Evolutionary conservation across 92 coral and sea anemone species (phyloP).

Genomic region (Paragorgia papillata): DNA sequence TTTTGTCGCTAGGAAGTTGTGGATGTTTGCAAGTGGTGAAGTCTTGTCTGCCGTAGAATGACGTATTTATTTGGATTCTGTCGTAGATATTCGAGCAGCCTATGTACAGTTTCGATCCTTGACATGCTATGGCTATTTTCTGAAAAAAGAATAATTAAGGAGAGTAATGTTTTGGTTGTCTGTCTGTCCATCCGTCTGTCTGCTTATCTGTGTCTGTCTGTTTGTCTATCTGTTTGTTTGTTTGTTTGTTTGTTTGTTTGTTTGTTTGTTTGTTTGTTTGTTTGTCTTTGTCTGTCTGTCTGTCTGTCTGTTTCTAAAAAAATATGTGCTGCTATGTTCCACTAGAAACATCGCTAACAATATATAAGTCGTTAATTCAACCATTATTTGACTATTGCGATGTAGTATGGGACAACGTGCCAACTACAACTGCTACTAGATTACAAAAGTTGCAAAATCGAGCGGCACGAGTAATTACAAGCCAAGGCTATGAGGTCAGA

Average conservation of each 20-base stretch:
- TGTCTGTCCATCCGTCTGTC: not conserved
- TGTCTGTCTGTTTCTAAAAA: not conserved
- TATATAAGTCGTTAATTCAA: too few relatives aligned
- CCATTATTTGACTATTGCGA: too few relatives aligned
- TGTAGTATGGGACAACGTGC: too few relatives aligned
- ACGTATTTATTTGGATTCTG: conserved; percentile 56
- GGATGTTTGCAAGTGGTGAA: conserved; percentile 69
- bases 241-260: not conserved
- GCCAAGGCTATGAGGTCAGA: too few relatives aligned
- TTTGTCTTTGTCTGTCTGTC: not conserved
- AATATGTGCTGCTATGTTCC: too few relatives aligned
- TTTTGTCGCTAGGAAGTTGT: conserved; percentile 59
- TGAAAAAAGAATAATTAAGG: conserved; percentile 6
- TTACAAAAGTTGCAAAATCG: too few relatives aligned
- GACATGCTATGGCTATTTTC: conserved; percentile 76
- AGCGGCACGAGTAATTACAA: too few relatives aligned
- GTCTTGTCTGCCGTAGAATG: conserved; percentile 86
- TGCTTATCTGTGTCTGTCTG: not conserved
- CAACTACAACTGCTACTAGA: too few relatives aligned
- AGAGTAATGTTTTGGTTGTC: not conserved
- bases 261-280: not conserved
- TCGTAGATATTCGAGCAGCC: conserved; percentile 71
- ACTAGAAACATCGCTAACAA: too few relatives aligned
- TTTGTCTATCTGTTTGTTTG: not conserved
- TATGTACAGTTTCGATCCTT: conserved; percentile 83